A percentile compares a stretch with the other conserved stretches of the same genome.
Conservation (phyloP, 2,113 vertebrate species). For the Passerina amoena region DNA sequence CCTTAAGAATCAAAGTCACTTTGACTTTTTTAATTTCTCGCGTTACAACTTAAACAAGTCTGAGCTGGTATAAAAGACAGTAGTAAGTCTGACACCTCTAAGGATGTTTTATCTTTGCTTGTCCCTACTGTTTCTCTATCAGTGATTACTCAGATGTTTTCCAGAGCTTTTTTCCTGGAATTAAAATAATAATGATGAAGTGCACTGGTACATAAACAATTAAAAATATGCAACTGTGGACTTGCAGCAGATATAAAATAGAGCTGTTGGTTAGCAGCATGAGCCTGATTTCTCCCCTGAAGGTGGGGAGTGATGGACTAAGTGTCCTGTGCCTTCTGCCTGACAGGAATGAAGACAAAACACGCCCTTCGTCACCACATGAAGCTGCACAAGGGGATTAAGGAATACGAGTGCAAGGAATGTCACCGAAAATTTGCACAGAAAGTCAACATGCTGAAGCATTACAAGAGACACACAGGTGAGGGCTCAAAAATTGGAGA, state of each 20-base stretch:
- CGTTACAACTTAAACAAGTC: background rate
- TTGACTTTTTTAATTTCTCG: background rate
- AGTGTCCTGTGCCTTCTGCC: background rate
- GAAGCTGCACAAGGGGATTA: slow-evolving; percentile 99
- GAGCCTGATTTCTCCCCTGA: background rate
- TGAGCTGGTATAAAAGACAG: background rate
- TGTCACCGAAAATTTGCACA: slow-evolving; percentile 97
- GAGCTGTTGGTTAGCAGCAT: background rate
- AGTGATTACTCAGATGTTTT: background rate
- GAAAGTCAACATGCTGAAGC: slow-evolving; percentile 99
- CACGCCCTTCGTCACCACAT: slow-evolving; percentile 97
- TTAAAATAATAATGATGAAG: background rate
- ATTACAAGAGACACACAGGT: slow-evolving; percentile 97
- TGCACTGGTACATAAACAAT: background rate
- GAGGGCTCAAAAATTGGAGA: background rate
- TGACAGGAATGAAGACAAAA: slow-evolving; percentile 97
- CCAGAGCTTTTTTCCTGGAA: background rate
- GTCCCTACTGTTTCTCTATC: background rate
- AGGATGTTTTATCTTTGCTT: background rate
- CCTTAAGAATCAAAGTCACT: background rate
- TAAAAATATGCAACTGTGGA: background rate
- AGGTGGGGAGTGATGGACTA: background rate
- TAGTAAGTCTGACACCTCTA: background rate
- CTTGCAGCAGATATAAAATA: background rate
- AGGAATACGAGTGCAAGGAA: slow-evolving; percentile 95